Evolutionary conservation across 2,888 invertebrate species (phyloP), one percentile per base, ranked within the genome.

Genomic region (Rhagonycha fulva): DNA sequence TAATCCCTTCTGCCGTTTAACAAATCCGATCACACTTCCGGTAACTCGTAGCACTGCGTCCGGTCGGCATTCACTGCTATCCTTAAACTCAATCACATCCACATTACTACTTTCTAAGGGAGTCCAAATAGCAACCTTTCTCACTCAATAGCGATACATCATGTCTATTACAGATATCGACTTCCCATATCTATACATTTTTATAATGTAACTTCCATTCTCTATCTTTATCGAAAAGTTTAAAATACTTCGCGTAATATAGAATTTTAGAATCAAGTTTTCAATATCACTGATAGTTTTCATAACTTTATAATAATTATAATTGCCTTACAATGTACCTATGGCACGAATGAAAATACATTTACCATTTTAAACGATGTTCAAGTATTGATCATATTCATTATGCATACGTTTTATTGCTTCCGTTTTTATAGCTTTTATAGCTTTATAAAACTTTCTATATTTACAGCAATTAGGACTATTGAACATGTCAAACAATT

Each of bases 1-100:
- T 86, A 85, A 86, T 86, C 86, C 84, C 83, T 84, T 84, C 84
- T 84, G 84, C 85, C 84, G 85, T 86, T 86, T 86, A 86, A 83
- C 85, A 86, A 86, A 86, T 86, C 86, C 85, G 85, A 86, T 86
- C 85, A 84, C 85, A 86, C 85, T 85, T 85, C 85, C 84, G 83
- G 83, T 83, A 83, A 83, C 83, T 83, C 82, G 81, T 79, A 82
- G 82, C 81, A 81, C 81, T 82, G 82, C 83, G 83, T 82, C 81
- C 82, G 82, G 80, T 82, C 81, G 78, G 80, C 78, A 74, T 79
- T 80, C 81, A 78, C 72, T 78, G 76, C 79, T 80, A 78, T 79
- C 82, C 79, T 81, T 76, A 81, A 80, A 81, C 81, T 82, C 81
- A 82, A 82, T 82, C 81, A 82, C 82, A 72, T 74, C 68, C 76